phyloP scores from a whole-genome alignment of 1,140 invertebrate species.

The Cylas formicarius region DNA sequence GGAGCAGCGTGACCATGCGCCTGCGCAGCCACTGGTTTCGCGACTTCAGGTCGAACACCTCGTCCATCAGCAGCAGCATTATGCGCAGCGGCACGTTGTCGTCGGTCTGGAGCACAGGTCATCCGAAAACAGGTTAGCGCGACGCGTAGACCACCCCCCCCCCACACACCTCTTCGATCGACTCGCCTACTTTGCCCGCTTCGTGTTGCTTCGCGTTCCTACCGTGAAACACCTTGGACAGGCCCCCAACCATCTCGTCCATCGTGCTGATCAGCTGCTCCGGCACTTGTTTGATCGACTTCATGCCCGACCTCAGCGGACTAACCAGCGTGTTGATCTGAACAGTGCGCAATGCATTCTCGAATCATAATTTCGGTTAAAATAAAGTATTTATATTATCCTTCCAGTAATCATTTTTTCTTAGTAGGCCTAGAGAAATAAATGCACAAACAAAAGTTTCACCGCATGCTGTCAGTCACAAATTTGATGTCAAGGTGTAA shows the following conservation, averaged over 20 bases:
- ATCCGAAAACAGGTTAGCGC: neutral
- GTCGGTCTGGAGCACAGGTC: conserved; percentile 48
- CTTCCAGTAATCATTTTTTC: no score
- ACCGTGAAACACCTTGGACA: conserved; percentile 44
- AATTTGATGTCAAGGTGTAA: no score
- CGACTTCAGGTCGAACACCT: conserved; percentile 83
- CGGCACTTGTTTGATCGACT: conserved; percentile 74
- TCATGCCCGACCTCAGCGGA: conserved; percentile 74
- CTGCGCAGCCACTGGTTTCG: conserved; percentile 83
- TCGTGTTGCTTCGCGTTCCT: conserved; percentile 30
- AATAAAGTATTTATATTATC: no score
- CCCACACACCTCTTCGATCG: conserved; percentile 52
- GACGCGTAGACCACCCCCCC: neutral
- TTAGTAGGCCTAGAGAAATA: no score
- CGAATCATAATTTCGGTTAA: no score
- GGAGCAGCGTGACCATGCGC: conserved; percentile 68
- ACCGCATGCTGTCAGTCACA: no score
- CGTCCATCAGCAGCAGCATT: conserved; percentile 79
- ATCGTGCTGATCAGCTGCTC: conserved; percentile 74
- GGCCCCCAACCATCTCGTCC: conserved; percentile 73
- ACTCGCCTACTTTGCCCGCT: conserved; percentile 51
- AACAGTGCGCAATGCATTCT: no score
- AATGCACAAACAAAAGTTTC: no score
- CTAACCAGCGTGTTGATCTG: conserved; percentile 73
- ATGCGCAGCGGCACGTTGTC: conserved; percentile 85